Conservation (phyloP, 2,113 vertebrate genomes). For the Pycnonotus jocosus region DNA sequence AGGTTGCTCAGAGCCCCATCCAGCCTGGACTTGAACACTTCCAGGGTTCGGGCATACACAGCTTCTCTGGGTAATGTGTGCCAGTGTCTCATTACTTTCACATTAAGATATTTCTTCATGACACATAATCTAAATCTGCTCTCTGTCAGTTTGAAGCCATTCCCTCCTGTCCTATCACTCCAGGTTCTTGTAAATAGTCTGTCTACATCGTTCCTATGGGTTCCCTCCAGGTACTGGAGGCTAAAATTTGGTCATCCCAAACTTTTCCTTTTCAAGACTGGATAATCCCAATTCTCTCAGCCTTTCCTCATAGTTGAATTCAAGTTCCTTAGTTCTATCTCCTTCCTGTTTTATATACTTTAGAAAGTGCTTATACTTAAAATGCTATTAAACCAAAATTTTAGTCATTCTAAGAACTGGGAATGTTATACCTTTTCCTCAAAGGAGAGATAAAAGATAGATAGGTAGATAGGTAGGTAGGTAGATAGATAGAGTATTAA, state of each 20-base stretch:
- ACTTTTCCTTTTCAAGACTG: neutral
- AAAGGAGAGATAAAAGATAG: neutral
- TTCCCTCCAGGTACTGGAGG: neutral
- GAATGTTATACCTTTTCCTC: neutral
- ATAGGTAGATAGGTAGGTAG: neutral
- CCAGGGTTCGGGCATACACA: neutral
- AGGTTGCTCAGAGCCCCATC: neutral
- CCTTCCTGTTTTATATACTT: neutral
- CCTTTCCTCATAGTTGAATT: neutral
- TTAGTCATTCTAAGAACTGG: neutral
- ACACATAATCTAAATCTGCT: neutral
- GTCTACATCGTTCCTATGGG: neutral
- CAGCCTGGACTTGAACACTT: neutral
- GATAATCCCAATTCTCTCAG: neutral
- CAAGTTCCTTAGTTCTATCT: neutral
- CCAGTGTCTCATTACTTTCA: neutral
- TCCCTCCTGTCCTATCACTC: neutral
- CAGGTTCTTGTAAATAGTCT: neutral
- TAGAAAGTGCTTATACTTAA: neutral
- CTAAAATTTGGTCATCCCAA: neutral
- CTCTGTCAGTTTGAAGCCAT: neutral
- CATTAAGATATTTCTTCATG: neutral
- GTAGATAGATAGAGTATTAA: neutral
- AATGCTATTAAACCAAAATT: neutral
- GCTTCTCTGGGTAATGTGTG: neutral